phyloP scores from a whole-genome alignment of 2,797 vertebrate species.

The Melanotaenia pygmaea region DNA sequence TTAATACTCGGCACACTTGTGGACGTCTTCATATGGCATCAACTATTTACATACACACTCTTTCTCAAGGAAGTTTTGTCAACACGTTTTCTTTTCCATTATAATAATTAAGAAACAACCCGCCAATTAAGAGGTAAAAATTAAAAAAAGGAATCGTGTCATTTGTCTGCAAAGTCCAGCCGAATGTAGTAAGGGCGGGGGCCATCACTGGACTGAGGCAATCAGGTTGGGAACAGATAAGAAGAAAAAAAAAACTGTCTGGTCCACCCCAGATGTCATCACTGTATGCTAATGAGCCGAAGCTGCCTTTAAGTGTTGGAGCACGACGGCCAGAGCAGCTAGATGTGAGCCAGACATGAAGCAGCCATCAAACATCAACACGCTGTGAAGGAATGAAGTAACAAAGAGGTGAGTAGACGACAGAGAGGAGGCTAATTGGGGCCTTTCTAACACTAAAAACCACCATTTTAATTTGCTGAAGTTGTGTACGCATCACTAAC shows the following conservation, averaged over 20 bases:
- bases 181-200: constrained; percentile 59
- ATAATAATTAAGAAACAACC: background rate
- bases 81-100: background rate
- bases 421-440: background rate
- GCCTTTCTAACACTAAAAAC: too few species aligned
- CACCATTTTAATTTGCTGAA: background rate
- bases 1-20: background rate
- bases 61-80: background rate
- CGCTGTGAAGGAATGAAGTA: background rate
- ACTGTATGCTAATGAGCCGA: constrained; percentile 84
- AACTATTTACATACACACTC: background rate
- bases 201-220: constrained; percentile 37
- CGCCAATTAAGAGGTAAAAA: background rate
- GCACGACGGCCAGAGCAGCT: constrained; percentile 15
- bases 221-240: constrained; percentile 75
- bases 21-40: background rate
- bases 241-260: constrained; percentile 62
- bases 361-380: background rate
- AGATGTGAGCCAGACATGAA: constrained; percentile 27
- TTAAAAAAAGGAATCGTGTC: background rate
- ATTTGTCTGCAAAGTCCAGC: constrained; percentile 37
- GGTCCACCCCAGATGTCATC: constrained; percentile 78
- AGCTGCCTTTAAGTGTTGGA: constrained; percentile 74
- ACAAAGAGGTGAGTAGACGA: constrained; percentile 57
- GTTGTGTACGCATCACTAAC: constrained; percentile 15